Base-by-base conservation (phyloP, 2,888 invertebrate genomes). In the Dioctria rufipes region DNA sequence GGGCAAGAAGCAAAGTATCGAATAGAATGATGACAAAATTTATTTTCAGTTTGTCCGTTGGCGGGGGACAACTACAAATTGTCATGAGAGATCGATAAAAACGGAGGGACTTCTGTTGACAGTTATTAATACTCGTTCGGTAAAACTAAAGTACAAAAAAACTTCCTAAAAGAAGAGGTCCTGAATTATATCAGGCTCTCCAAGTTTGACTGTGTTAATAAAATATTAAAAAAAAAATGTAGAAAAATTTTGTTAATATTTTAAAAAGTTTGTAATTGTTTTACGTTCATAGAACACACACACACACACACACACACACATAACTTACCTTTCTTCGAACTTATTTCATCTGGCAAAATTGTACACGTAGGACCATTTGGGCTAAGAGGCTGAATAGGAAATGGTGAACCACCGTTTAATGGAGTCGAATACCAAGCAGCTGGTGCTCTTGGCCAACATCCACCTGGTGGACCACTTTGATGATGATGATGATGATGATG, bases 361-460 rank as follows among this genome's bases (percentile, higher is more conserved):
- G 81, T 81, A 78, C 83, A 83, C 11, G 81, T 46, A 61, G 77
- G 80, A 58, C 81, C 78, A 79, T 80, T 80, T 46, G 84, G 84
- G 77, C 84, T 84, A n/a, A 84, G 82, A 63, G 84, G 83, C 67
- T 85, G 83, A 54, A 86, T 82, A 8, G 85, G 82, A 81, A 84
- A 85, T 5, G 85, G 83, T 71, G 84, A 80, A 11, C 81, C 83
- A n/a, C 85, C 84, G 75, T 85, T 86, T 4, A 88, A 43, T 3
- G 88, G 86, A 39, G 88, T 85, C 39, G 88, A 84, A 82, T 89
- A 89, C 88, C 88, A 89, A 3, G 88, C 85, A 3, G 87, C 83
- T 0, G 88, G 84, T 78, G 85, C 69, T 8, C 88, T 83, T 51
- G 88, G 85, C 88, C 88, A 88, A 82, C 86, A 83, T 58, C 83